Evolutionary conservation across 2,113 vertebrate species (phyloP).

Genomic region (Podilymbus podiceps): DNA sequence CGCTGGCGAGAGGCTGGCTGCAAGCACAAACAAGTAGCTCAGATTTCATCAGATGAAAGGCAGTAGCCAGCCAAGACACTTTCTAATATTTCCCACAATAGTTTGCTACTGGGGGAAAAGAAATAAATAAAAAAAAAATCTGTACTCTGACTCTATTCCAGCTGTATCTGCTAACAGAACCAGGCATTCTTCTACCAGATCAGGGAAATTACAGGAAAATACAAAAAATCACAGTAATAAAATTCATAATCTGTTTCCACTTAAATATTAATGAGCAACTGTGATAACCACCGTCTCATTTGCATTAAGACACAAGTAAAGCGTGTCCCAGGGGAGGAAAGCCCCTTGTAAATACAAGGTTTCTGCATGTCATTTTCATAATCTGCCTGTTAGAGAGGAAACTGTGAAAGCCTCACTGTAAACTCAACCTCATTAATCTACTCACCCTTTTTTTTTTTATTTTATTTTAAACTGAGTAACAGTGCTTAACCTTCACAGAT

Average conservation of each 20-base stretch:
- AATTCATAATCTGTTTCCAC: not conserved
- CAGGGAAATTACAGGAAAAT: not conserved
- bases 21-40: slow-evolving; percentile 21
- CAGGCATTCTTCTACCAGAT: not conserved
- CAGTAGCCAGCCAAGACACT: not conserved
- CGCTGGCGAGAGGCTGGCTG: not conserved
- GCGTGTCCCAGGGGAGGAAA: not conserved
- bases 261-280: not conserved
- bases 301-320: slow-evolving; percentile 2
- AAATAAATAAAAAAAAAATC: too few relatives aligned
- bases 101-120: not conserved
- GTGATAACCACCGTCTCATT: not conserved
- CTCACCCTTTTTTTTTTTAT: not conserved
- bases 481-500: not conserved
- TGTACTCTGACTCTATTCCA: not conserved
- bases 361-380: not conserved
- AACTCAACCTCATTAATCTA: not conserved
- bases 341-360: not conserved
- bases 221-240: not conserved
- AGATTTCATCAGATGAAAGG: not conserved
- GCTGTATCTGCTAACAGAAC: not conserved
- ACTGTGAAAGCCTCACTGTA: not conserved
- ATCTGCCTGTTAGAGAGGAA: not conserved
- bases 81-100: not conserved
- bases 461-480: not conserved